A percentile compares a stretch with the other conserved stretches of the same genome.
Evolutionary conservation across 1,140 invertebrate genomes (phyloP).

Genomic region (Rhyzopertha dominica): DNA sequence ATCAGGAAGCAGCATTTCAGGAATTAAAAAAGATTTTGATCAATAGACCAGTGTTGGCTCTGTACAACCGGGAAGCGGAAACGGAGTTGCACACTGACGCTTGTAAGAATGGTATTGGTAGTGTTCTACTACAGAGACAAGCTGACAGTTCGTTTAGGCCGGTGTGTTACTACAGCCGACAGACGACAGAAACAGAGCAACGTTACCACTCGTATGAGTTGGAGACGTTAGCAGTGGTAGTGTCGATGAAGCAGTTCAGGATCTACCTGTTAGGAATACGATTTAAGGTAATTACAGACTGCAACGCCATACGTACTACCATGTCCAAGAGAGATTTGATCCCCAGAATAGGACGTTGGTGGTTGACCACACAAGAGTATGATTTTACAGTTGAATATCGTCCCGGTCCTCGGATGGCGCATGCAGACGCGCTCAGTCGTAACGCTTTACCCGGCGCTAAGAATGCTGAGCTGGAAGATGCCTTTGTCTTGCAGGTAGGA

Average conservation of each 20-base stretch:
- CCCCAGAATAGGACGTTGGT: conserved; percentile 38
- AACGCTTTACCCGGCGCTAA: background rate
- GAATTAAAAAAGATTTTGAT: conserved; percentile 24
- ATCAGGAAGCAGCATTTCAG: conserved; percentile 27
- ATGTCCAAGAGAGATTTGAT: conserved; percentile 36
- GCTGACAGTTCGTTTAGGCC: conserved; percentile 26
- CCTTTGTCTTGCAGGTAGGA: no score
- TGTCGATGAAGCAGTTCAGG: conserved; percentile 27
- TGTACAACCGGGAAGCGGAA: conserved; percentile 26
- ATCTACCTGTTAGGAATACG: conserved; percentile 31
- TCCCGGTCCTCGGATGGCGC: background rate
- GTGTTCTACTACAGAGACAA: conserved; percentile 19
- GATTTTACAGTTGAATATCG: conserved; percentile 22
- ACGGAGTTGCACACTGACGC: conserved; percentile 38
- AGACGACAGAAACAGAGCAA: conserved; percentile 27
- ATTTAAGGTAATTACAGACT: conserved; percentile 35
- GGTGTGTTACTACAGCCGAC: conserved; percentile 31
- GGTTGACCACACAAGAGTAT: conserved; percentile 37
- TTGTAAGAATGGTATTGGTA: conserved; percentile 23
- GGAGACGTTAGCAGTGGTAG: conserved; percentile 40
- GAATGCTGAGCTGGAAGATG: background rate
- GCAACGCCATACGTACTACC: conserved; percentile 33
- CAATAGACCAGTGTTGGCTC: conserved; percentile 29
- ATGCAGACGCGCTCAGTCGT: background rate
- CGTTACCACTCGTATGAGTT: conserved; percentile 34